Base-by-base conservation (phyloP, 2,113 vertebrate species). In the Alouatta palliata region DNA sequence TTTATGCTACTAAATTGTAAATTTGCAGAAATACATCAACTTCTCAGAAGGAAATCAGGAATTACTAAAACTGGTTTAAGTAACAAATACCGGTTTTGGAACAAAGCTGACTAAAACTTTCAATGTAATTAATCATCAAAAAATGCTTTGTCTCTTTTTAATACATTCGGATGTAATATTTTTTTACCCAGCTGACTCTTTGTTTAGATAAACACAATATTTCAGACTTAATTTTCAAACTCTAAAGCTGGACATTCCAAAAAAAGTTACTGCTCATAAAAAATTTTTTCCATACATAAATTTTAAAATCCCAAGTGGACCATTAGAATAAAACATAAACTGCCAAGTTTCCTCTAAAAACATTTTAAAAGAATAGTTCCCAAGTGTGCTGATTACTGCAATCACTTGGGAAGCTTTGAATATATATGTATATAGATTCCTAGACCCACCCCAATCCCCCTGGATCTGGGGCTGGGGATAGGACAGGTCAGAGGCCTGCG, bases 231-330 rank as follows among this genome's bases (percentile, higher is more conserved):
- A 45, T 6, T 70, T 91, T 76, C 64, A 91, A 81, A 79, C 43
- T 87, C 75, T 92, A 83, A 95, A 83, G 27, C 54, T n/a, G 84
- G 45, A 92, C 3, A 37, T 56, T 68, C 77, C n/a, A 95, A 56
- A 93, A 90, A 86, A 75, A 93, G 68, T 8, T 95, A 47, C 11
- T 96, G n/a, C 20, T 89, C 58, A 73, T 20, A 73, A 83, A 17
- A 13, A 73, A 40, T 61, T 90, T 84, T 95, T 88, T 58, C 32
- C 30, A 52, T 40, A 87, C 10, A 37, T 79, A 91, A 83, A 32
- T 81, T 91, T 95, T 92, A 92, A 27, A 87, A 68, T 79, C 40
- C n/a, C 61, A 96, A 84, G 85, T 43, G 11, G 75, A 96, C 14
- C 37, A 82, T 71, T 64, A 95, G 54, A 91, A 47, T 45, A 79